phyloP scores from a whole-genome alignment of 2,797 vertebrate genomes.

The Simalia tracyae region DNA sequence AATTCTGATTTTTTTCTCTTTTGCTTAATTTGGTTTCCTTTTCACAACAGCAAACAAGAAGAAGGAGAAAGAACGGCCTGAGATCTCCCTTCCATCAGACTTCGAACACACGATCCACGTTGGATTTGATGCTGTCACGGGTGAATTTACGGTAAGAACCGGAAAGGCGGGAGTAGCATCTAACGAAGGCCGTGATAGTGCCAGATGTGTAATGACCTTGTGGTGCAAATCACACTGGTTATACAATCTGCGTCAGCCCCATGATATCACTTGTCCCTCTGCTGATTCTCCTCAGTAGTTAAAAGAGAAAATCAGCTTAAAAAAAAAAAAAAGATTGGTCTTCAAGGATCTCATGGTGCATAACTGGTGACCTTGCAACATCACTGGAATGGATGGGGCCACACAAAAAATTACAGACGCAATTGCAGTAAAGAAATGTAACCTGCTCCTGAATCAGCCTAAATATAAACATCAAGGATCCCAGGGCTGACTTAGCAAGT shows the following conservation, averaged over 20 bases:
- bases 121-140: conserved; percentile 93
- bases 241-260: neutral
- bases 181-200: neutral
- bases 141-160: conserved; percentile 90
- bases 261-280: neutral
- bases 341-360: no score
- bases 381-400: no score
- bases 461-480: no score
- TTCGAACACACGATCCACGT: conserved; percentile 97
- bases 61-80: conserved; percentile 87
- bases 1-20: neutral
- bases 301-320: no score
- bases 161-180: neutral
- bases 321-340: no score
- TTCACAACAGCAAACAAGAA: conserved; percentile 81
- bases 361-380: no score
- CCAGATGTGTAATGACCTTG: neutral
- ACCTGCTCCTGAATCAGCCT: no score
- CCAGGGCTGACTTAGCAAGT: no score
- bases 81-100: conserved; percentile 93
- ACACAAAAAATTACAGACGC: no score
- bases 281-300: no score
- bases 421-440: no score
- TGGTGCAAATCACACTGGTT: neutral
- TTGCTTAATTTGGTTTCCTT: neutral